These are phyloP conservation scores for Drosophila ochracea DNA, from an alignment of 2,888 invertebrate species.

Conservation along the genomic window DNA sequence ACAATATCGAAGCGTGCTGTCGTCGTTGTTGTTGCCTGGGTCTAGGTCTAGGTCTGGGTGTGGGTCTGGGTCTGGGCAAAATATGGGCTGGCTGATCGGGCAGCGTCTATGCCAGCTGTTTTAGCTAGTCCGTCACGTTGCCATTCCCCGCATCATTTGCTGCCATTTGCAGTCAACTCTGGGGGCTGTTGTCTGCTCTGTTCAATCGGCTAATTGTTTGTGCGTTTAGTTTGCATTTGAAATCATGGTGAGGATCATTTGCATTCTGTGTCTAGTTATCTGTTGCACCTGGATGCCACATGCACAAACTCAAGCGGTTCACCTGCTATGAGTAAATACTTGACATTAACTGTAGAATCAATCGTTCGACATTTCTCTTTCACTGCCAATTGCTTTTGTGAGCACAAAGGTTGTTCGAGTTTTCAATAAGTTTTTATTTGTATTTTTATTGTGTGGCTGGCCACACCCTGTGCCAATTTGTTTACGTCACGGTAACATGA, in stretches of 20 bases:
- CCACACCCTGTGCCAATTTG: conserved; percentile 51
- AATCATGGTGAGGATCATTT: conserved; percentile 18
- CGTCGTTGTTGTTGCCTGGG: not conserved
- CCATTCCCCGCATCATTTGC: conserved; percentile 1
- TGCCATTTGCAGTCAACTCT: conserved; percentile 10
- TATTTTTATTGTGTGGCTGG: conserved; percentile 7
- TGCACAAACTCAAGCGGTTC: conserved; percentile 25
- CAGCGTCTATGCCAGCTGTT: conserved; percentile 25
- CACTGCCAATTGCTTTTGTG: conserved; percentile 18
- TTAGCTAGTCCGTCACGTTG: not conserved
- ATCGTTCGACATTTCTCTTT: conserved; percentile 22
- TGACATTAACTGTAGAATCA: conserved; percentile 1
- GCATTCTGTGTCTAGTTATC: conserved; percentile 21
- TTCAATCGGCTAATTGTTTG: conserved; percentile 26
- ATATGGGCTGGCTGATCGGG: not conserved
- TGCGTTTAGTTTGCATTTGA: conserved; percentile 6
- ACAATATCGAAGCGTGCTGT: conserved; percentile 32
- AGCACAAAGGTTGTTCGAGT: not conserved
- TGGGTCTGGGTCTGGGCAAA: not conserved
- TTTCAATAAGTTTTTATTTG: not conserved
- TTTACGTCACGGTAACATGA: conserved; percentile 45
- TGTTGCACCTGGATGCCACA: conserved; percentile 11
- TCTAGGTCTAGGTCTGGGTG: not conserved
- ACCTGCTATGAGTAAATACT: conserved; percentile 3
- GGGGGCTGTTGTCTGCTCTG: conserved; percentile 14